phyloP scores from a whole-genome alignment of 2,888 invertebrate species.

The Ormyrus nitidulus region DNA sequence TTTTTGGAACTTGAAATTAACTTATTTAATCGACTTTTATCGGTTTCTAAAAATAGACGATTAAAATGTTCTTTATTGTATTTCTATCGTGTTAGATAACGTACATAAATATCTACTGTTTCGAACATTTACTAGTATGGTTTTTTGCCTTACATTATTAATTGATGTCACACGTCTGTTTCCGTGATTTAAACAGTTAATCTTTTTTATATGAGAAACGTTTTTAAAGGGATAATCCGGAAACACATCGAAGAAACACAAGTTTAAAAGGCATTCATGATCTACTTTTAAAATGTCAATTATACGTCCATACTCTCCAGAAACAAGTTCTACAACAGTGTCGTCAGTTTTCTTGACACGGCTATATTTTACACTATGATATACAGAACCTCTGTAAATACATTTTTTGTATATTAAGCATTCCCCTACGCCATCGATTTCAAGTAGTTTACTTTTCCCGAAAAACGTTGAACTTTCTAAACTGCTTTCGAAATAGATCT shows the following conservation, averaged over 20 bases:
- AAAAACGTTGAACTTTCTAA: not conserved
- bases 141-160: not conserved
- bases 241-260: not conserved
- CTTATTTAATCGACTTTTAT: too few relatives aligned
- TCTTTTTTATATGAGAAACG: not conserved
- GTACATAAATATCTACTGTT: constrained; percentile 21
- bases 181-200: not conserved
- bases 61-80: too few relatives aligned
- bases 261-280: not conserved
- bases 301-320: constrained; percentile 2
- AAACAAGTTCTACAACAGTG: not conserved
- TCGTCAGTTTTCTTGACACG: constrained; percentile 31
- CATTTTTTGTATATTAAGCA: constrained; percentile 21
- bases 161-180: not conserved
- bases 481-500: not conserved
- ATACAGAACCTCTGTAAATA: constrained; percentile 17
- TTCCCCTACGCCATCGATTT: not conserved
- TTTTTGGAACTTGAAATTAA: too few relatives aligned
- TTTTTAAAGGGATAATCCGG: not conserved
- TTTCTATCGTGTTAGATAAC: constrained; percentile 17
- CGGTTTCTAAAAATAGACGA: too few relatives aligned
- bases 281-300: not conserved
- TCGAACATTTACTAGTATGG: not conserved
- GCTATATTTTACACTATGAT: constrained; percentile 13
- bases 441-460: not conserved